Conservation (phyloP, 2,113 vertebrate species). For the Cynopterus brachyotis region DNA sequence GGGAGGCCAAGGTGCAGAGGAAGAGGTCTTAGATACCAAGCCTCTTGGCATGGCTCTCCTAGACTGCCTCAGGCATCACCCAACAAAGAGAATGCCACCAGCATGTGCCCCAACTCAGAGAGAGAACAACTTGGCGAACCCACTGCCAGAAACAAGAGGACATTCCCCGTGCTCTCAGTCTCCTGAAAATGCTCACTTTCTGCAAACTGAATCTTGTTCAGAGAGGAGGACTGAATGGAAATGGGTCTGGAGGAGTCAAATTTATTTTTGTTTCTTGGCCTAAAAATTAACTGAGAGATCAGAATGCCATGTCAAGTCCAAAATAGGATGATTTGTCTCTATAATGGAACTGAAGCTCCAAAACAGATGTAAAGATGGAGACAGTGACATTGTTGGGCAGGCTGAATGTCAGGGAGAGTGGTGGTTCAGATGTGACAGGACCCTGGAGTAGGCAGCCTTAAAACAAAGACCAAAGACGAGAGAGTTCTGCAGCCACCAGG, state of each 20-base stretch:
- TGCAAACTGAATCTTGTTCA: not conserved
- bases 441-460: not conserved
- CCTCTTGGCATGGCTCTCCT: not conserved
- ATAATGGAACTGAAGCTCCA: not conserved
- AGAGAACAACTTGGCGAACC: not conserved
- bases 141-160: not conserved
- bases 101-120: not conserved
- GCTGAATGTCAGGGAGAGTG: not conserved
- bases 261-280: constrained; percentile 13
- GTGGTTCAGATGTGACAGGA: not conserved
- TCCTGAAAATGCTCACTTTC: not conserved
- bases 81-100: not conserved
- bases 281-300: not conserved
- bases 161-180: not conserved
- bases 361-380: not conserved
- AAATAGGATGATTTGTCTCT: not conserved
- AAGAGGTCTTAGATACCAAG: not conserved
- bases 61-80: not conserved
- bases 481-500: not conserved
- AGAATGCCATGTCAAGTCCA: not conserved
- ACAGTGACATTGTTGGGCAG: not conserved
- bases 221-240: not conserved
- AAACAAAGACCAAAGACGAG: not conserved
- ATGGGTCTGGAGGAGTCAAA: not conserved
- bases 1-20: not conserved